phyloP scores from a whole-genome alignment of 2,888 invertebrate genomes.

The Argyresthia goedartella region DNA sequence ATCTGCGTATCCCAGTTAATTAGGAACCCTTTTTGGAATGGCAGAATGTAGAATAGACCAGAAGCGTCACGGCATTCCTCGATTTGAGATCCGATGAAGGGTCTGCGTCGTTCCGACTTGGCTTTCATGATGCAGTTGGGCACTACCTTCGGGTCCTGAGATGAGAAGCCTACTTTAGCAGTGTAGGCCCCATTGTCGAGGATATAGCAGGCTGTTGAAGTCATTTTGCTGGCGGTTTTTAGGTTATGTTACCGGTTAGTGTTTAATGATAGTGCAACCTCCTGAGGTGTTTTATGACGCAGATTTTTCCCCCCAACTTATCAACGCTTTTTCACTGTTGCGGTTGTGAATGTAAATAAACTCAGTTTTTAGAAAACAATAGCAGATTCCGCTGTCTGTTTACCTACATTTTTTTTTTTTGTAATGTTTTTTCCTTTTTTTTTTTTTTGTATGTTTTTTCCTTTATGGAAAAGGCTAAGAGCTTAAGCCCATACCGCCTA shows the following conservation, averaged over 20 bases:
- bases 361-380: too few species aligned
- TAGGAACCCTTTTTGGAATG: conserved; percentile 95
- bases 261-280: too few species aligned
- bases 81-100: conserved; percentile 93
- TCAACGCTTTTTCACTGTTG: too few species aligned
- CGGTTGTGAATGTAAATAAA: too few species aligned
- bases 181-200: conserved; percentile 92
- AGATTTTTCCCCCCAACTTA: too few species aligned
- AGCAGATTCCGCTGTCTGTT: too few species aligned
- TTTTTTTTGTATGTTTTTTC: too few species aligned
- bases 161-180: conserved; percentile 87
- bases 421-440: too few species aligned
- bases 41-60: conserved; percentile 92
- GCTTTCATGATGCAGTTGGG: conserved; percentile 99
- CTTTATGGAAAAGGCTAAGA: too few species aligned
- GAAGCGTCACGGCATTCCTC: conserved; percentile 97
- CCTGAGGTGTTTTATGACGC: too few species aligned
- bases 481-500: too few species aligned
- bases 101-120: conserved; percentile 93
- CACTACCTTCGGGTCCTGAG: conserved; percentile 78
- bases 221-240: conserved; percentile 24
- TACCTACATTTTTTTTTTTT: too few species aligned
- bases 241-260: not conserved
- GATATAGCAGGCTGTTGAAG: conserved; percentile 70
- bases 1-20: conserved; percentile 98